Conservation (phyloP, 2,797 vertebrate genomes). For the Poecile montanus region DNA sequence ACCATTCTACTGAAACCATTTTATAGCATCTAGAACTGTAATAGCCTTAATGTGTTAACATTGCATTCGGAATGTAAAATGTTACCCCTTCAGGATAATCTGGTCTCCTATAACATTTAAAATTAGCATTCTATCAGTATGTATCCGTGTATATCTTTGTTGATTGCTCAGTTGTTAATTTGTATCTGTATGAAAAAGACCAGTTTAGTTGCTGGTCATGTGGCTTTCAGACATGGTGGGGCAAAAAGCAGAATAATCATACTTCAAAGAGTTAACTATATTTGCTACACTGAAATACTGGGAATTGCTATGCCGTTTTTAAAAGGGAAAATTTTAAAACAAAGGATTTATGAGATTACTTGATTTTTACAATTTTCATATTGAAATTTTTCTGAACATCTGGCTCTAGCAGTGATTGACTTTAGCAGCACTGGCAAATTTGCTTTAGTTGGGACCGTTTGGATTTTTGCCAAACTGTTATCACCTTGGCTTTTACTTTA, state of each 20-base stretch:
- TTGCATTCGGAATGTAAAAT: conserved; percentile 63
- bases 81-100: conserved; percentile 50
- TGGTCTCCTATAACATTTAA: conserved; percentile 34
- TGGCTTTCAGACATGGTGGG: neutral
- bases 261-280: neutral
- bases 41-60: conserved; percentile 42
- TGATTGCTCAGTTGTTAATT: neutral
- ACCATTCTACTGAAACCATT: conserved; percentile 58
- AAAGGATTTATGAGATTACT: neutral
- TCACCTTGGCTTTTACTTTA: neutral
- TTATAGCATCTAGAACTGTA: conserved; percentile 11
- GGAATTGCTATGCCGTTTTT: neutral
- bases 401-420: neutral
- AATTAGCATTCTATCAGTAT: neutral
- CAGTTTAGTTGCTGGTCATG: neutral
- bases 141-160: neutral
- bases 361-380: neutral
- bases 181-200: neutral
- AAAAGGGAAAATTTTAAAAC: neutral
- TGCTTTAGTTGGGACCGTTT: neutral
- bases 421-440: neutral
- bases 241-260: neutral
- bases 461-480: neutral
- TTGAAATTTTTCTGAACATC: neutral
- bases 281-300: neutral